These are phyloP conservation scores for Octodonta nipae DNA, from an alignment of 2,888 invertebrate species.

Conservation along the genomic window DNA sequence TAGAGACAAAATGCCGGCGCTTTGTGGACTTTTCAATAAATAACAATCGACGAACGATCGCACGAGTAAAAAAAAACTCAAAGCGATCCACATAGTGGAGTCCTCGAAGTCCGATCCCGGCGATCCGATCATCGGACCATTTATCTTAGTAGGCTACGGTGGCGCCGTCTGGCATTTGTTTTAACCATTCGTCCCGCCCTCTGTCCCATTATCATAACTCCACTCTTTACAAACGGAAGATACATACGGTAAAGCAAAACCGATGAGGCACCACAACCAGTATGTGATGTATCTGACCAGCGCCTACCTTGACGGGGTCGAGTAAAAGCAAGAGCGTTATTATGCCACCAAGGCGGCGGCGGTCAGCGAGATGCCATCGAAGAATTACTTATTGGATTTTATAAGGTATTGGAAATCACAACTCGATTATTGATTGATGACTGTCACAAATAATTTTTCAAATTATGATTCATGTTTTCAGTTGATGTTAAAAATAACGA, in stretches of 20 bases:
- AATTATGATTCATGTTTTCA: too few species aligned
- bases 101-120: slow-evolving; percentile 10
- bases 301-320: slow-evolving; percentile 15
- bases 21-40: slow-evolving; percentile 15
- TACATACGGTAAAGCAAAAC: neutral
- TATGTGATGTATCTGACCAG: slow-evolving; percentile 13
- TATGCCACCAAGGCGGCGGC: too few species aligned
- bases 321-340: too few species aligned
- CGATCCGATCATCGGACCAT: slow-evolving; percentile 21
- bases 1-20: slow-evolving; percentile 17
- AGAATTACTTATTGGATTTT: too few species aligned
- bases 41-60: slow-evolving; percentile 10
- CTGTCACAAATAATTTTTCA: too few species aligned
- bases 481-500: too few species aligned
- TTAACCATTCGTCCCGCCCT: slow-evolving; percentile 23
- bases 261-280: slow-evolving; percentile 6
- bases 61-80: slow-evolving; percentile 9
- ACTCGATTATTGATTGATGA: too few species aligned
- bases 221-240: slow-evolving; percentile 1
- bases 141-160: slow-evolving; percentile 23
- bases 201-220: slow-evolving; percentile 25
- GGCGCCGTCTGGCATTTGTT: slow-evolving; percentile 26
- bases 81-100: slow-evolving; percentile 2
- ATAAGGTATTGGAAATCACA: too few species aligned
- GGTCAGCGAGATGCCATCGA: too few species aligned